A percentile compares a stretch with the other conserved stretches of the same genome.
Conservation (phyloP, 2,113 vertebrate species). For the Muntiacus reevesi region DNA sequence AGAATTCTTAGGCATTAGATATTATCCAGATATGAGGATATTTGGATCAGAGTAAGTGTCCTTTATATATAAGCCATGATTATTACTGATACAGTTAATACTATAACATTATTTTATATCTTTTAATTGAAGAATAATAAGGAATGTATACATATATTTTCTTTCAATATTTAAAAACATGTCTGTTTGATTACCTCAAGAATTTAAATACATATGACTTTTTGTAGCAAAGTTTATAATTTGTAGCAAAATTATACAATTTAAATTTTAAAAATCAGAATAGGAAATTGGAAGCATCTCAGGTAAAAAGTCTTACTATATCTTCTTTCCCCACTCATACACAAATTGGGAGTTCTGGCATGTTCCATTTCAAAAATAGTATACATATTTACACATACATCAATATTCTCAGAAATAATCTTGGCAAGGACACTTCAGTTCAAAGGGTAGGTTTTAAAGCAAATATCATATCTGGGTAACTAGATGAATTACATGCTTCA, state of each 20-base stretch:
- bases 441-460: not conserved
- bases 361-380: not conserved
- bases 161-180: not conserved
- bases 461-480: not conserved
- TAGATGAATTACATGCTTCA: not conserved
- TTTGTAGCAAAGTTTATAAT: not conserved
- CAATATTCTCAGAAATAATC: not conserved
- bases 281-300: not conserved
- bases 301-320: not conserved
- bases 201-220: not conserved
- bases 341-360: not conserved
- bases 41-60: not conserved
- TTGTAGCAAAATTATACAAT: not conserved
- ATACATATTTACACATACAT: not conserved
- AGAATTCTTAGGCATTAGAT: not conserved
- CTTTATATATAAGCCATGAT: not conserved
- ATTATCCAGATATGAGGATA: not conserved
- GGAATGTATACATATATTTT: not conserved
- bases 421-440: not conserved
- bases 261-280: not conserved
- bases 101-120: not conserved
- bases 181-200: not conserved
- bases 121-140: not conserved
- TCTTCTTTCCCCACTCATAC: not conserved
- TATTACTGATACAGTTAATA: not conserved